Conservation (phyloP, 2,797 vertebrate genomes). For the Rhinophrynus dorsalis region DNA sequence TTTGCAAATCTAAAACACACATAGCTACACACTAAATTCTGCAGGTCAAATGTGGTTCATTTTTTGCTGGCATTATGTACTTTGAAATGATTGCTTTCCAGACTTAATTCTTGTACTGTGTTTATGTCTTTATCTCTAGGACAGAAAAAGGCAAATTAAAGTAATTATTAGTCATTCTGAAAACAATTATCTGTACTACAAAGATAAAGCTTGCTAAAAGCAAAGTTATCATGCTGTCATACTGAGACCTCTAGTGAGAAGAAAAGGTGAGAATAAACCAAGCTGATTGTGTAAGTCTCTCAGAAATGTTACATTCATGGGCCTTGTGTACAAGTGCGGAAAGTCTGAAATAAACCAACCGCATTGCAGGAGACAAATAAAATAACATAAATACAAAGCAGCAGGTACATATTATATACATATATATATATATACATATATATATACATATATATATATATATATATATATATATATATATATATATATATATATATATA, state of each 20-base stretch:
- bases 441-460: background rate
- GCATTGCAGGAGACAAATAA: no score
- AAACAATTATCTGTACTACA: slow-evolving; percentile 2
- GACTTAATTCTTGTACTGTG: background rate
- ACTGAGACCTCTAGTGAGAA: no score
- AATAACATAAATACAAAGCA: background rate
- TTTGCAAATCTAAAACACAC: slow-evolving; percentile 3
- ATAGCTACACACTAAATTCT: slow-evolving; percentile 7
- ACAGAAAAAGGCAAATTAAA: slow-evolving; percentile 25
- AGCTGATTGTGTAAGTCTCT: background rate
- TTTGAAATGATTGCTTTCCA: slow-evolving; percentile 21
- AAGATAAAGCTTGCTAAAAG: background rate
- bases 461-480: background rate
- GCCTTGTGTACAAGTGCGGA: background rate
- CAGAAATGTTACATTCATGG: background rate
- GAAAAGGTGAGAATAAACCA: no score
- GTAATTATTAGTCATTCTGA: no score
- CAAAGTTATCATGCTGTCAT: background rate
- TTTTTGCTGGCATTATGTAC: slow-evolving; percentile 4
- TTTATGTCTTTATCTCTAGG: slow-evolving; percentile 1
- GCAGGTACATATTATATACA: no score
- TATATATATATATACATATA: background rate
- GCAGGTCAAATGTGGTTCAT: background rate
- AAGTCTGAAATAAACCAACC: no score
- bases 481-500: no score